These are phyloP conservation scores for Cnemophilus loriae DNA, from an alignment of 2,113 vertebrate species.

Conservation along the genomic window DNA sequence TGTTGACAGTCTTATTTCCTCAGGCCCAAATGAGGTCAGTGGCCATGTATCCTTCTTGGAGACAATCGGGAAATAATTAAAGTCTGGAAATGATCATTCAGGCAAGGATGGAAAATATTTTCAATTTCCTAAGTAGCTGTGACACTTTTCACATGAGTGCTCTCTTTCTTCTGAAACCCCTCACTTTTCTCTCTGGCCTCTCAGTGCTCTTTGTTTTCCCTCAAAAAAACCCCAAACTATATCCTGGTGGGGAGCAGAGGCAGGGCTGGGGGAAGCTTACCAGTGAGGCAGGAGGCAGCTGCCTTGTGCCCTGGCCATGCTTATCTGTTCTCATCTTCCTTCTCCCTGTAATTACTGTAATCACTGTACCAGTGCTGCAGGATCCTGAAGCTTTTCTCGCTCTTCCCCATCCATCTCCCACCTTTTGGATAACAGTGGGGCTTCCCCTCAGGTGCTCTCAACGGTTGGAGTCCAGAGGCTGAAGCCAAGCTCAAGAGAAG, in stretches of 20 bases:
- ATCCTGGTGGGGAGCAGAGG: background rate
- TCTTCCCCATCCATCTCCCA: background rate
- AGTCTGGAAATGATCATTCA: slow-evolving; percentile 18
- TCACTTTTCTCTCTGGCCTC: background rate
- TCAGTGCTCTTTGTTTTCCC: background rate
- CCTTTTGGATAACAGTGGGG: background rate
- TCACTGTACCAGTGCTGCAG: background rate
- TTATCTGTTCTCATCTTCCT: background rate
- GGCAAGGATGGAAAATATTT: slow-evolving; percentile 24
- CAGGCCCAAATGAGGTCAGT: background rate
- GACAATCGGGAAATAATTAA: slow-evolving; percentile 9
- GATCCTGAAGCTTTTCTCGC: background rate
- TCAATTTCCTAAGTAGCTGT: slow-evolving; percentile 9
- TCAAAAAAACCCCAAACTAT: background rate
- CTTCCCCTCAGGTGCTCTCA: background rate
- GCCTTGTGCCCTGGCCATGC: background rate
- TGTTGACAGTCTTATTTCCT: slow-evolving; percentile 8
- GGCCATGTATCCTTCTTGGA: background rate
- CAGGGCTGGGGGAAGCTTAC: fast-evolving
- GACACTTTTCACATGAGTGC: background rate
- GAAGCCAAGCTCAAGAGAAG: background rate
- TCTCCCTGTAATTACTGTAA: background rate
- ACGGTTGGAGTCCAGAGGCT: background rate
- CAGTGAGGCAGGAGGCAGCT: background rate
- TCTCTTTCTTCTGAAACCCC: background rate